Evolutionary conservation across 2,113 vertebrate genomes (phyloP), one percentile per base, ranked within the genome.

Genomic region (Probosciger aterrimus): DNA sequence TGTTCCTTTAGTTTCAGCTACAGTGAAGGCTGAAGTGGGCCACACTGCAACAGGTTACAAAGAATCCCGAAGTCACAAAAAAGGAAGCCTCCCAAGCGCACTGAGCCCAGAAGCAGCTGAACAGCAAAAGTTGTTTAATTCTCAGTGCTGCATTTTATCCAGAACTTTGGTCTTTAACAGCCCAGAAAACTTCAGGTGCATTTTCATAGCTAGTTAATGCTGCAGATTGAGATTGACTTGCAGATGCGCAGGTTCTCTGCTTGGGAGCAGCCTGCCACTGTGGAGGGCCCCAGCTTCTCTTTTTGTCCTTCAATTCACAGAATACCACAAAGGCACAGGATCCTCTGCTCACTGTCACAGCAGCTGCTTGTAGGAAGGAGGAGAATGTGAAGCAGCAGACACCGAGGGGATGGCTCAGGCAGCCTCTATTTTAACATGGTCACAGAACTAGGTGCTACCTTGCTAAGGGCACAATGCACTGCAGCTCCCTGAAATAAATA

Each of bases 401-500:
- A 20, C 64, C 33, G 47, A 71, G 41, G 39, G 47, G 39, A 22
- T 18, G n/a, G 76, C 86, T 89, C 71, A 31, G 43, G 68, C 59
- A 88, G 76, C 64, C 76, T 85, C 82, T 41, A 6, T 47, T 76
- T 77, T 47, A 62, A 52, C 44, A 20, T 8, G n/a, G 84, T 52
- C 19, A 10, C 12, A 81, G 57, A 78, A 47, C 80, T 46, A 83
- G 87, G 94, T 93, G 83, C 82, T 89, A 33, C 91, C 76, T 94
- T 57, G 41, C 65, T 44, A 59, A 86, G 60, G 55, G 47, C 35
- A 73, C 0, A 1, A 53, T 31, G 70, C 71, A 24, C 77, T 50
- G 86, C 87, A 91, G 74, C 92, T 86, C 92, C 78, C 57, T 91
- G 82, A 90, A 82, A 97, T 94, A 96, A 97, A 96, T 93, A 95